These are phyloP conservation scores for Iguana delicatissima DNA, from an alignment of 2,797 vertebrate genomes.

Conservation along the genomic window DNA sequence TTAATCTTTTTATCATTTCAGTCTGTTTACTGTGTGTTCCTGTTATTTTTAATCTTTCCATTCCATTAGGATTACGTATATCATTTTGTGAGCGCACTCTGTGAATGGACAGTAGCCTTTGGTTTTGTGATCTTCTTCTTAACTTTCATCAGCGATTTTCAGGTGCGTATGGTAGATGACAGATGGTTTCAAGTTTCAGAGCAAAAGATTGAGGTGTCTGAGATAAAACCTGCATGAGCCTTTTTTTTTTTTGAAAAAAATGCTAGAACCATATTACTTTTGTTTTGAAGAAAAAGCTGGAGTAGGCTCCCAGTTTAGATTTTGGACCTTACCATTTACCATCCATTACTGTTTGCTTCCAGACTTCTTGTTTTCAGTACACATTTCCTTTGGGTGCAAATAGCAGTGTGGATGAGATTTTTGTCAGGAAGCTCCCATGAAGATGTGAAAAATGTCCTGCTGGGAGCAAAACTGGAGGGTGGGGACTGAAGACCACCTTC, in stretches of 20 bases:
- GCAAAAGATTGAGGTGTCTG: not conserved
- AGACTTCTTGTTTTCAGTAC: not conserved
- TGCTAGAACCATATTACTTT: not conserved
- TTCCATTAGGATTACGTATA: constrained; percentile 83
- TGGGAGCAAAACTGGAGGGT: not conserved
- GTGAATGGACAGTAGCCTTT: constrained; percentile 94
- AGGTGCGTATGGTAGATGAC: constrained; percentile 82
- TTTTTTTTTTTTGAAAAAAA: no score
- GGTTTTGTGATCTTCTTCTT: constrained; percentile 94
- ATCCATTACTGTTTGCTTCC: not conserved
- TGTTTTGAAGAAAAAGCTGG: not conserved
- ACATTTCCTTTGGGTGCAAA: not conserved
- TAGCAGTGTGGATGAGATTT: not conserved
- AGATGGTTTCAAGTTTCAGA: not conserved
- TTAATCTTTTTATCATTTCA: not conserved
- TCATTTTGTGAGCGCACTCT: constrained; percentile 85
- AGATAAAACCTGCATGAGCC: no score
- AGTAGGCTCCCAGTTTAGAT: not conserved
- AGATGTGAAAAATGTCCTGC: not conserved
- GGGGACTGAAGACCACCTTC: no score
- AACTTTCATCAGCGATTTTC: constrained; percentile 93
- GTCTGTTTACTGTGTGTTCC: not conserved
- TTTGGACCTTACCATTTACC: not conserved
- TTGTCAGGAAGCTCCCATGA: not conserved
- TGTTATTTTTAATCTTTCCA: constrained; percentile 46